A percentile compares a stretch with the other conserved stretches of the same genome.
Evolutionary conservation across 2,888 invertebrate genomes (phyloP).

Genomic region (Dione vanillae): DNA sequence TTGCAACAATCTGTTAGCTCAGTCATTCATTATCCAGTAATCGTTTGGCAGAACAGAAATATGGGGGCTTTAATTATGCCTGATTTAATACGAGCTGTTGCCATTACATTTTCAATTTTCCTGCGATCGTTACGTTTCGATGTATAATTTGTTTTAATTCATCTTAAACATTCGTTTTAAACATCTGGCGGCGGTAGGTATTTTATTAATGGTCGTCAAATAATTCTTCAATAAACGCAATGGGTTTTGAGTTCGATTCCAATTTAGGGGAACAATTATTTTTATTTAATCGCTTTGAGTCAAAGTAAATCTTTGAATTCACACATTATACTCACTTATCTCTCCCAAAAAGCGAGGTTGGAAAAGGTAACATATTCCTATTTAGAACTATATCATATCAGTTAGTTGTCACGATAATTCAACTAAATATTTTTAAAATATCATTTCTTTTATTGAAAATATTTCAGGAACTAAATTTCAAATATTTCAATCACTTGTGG

Average conservation of each 20-base stretch:
- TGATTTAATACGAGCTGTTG: constrained; percentile 48
- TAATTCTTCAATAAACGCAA: no score
- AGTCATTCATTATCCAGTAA: constrained; percentile 50
- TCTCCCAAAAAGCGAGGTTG: no score
- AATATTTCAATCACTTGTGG: no score
- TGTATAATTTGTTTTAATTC: constrained; percentile 14
- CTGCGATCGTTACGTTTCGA: constrained; percentile 31
- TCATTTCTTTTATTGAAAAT: no score
- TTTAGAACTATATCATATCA: no score
- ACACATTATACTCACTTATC: no score
- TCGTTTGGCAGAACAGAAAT: constrained; percentile 48
- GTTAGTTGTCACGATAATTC: no score
- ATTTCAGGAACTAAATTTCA: no score
- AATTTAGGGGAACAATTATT: not conserved
- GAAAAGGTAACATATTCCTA: no score
- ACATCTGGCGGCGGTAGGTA: constrained; percentile 6
- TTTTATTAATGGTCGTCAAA: not conserved
- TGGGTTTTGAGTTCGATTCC: not conserved
- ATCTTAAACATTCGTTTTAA: constrained; percentile 7
- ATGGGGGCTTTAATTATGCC: constrained; percentile 53
- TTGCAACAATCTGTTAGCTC: constrained; percentile 47
- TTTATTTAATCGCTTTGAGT: no score
- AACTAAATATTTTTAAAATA: no score
- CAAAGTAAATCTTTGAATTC: no score
- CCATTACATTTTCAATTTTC: constrained; percentile 41